Evolutionary conservation across 2,113 vertebrate species (phyloP).

Genomic region (Nerophis ophidion): DNA sequence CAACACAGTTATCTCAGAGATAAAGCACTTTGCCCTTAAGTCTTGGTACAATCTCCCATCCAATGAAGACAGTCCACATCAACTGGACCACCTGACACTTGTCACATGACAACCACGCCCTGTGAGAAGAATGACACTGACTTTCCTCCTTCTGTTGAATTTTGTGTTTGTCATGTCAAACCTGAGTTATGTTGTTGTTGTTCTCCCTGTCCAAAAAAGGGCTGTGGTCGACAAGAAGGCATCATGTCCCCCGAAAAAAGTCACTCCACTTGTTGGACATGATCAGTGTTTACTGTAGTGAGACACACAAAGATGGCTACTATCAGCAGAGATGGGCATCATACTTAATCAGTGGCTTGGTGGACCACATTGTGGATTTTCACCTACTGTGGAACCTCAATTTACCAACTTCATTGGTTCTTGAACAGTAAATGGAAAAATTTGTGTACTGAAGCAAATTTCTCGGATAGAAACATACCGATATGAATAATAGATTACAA

Average conservation of each 20-base stretch:
- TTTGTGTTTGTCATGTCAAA: slow-evolving; percentile 38
- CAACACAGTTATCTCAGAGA: slow-evolving; percentile 60
- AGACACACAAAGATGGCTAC: slow-evolving; percentile 7
- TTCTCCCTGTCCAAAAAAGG: slow-evolving; percentile 54
- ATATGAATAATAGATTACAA: too few species aligned
- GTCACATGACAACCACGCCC: slow-evolving; percentile 2
- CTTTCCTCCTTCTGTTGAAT: slow-evolving; percentile 39
- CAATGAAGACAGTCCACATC: slow-evolving; percentile 34
- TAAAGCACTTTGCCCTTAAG: slow-evolving; percentile 59
- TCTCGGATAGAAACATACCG: too few species aligned
- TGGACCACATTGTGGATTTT: too few species aligned
- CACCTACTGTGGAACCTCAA: too few species aligned
- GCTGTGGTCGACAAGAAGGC: slow-evolving; percentile 60
- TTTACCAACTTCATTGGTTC: too few species aligned
- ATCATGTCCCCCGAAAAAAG: slow-evolving; percentile 39
- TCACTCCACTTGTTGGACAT: slow-evolving; percentile 32
- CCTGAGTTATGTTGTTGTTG: slow-evolving; percentile 35
- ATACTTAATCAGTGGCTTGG: slow-evolving; percentile 11
- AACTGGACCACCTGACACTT: slow-evolving; percentile 17
- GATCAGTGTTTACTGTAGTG: slow-evolving; percentile 27
- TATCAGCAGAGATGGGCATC: slow-evolving; percentile 8
- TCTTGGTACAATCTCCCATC: slow-evolving; percentile 62
- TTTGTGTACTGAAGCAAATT: slow-evolving; percentile 3
- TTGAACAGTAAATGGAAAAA: too few species aligned
- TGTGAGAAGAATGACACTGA: slow-evolving; percentile 17